Evolutionary conservation across 2,888 invertebrate genomes (phyloP), one percentile per base, ranked within the genome.

Genomic region (Pammene fasciana): DNA sequence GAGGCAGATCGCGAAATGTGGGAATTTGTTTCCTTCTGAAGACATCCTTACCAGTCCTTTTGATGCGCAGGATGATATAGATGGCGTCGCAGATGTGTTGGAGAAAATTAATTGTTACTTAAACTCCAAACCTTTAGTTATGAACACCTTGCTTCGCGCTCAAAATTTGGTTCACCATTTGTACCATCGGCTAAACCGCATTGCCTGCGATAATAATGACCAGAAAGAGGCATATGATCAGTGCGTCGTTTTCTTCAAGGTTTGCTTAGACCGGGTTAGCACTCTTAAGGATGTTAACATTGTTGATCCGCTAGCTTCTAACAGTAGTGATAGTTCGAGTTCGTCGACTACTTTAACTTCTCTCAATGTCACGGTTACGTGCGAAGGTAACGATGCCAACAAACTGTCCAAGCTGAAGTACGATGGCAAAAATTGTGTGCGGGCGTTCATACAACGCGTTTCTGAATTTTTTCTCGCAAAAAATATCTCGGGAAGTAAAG

Each of bases 311-410:
- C 9, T 46, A 4, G 26, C 38, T 5, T 38, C 61, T 10, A 10
- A 16, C 16, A 0, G 7, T 34, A 59, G 5, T 10, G 45, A 46
- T n/a, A 0, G 0, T n/a, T 16, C 26, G 34, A 0, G 9, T 26
- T 13, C 46, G 0, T 13, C 46, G 7, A 1, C 6, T 4, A 10
- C 36, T 7, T n/a, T n/a, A n/a, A 9, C 62, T 0, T 43, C 62
- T 10, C 4, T 64, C 13, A 64, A 26, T n/a, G n/a, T 64, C 26
- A 64, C 52, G 6, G 59, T 70, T 13, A 48, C 70, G 10, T 70
- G 70, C 26, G 70, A 70, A 2, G 45, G 61, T n/a, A 14, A 16
- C 13, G 16, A 16, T 5, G 5, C 18, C 0, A 65, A 65, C 11
- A 41, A 61, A 6, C 13, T 70, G 0, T 54, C 16, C 0, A 64